These are phyloP conservation scores for Lathamus discolor DNA, from an alignment of 2,113 vertebrate species.

Conservation along the genomic window DNA sequence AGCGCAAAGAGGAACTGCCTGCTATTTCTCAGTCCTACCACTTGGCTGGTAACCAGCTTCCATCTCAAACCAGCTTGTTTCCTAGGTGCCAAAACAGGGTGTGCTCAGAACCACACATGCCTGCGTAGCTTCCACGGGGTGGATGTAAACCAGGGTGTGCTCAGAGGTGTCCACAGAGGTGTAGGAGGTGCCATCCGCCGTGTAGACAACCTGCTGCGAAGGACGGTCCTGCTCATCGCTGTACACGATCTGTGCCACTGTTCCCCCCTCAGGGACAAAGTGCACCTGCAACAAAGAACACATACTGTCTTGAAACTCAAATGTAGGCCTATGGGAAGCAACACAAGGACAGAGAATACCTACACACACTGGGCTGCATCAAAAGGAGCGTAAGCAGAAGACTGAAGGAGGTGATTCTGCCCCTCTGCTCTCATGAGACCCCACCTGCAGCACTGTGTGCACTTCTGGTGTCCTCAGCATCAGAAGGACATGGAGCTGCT, in stretches of 20 bases:
- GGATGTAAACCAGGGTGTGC: conserved; percentile 96
- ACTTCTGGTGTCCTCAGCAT: neutral
- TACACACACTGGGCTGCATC: neutral
- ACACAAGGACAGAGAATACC: neutral
- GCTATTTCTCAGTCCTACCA: neutral
- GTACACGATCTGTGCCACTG: conserved; percentile 96
- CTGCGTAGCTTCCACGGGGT: conserved; percentile 92
- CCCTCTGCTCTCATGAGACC: neutral
- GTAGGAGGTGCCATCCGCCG: conserved; percentile 91
- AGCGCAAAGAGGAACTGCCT: neutral
- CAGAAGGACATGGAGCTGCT: neutral
- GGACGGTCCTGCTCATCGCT: conserved; percentile 88
- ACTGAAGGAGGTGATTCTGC: neutral
- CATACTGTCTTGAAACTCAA: neutral
- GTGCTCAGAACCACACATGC: conserved; percentile 70
- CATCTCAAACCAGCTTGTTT: neutral
- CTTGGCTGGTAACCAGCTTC: neutral
- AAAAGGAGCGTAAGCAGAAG: neutral
- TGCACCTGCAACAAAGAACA: conserved; percentile 81
- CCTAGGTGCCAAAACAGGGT: neutral
- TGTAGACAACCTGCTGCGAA: conserved; percentile 91
- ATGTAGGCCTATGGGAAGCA: neutral
- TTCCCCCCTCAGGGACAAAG: conserved; percentile 86
- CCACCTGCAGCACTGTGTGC: neutral
- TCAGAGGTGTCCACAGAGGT: conserved; percentile 94